These are phyloP conservation scores for Catocala sponsa DNA, from an alignment of 2,888 invertebrate genomes.

Conservation along the genomic window DNA sequence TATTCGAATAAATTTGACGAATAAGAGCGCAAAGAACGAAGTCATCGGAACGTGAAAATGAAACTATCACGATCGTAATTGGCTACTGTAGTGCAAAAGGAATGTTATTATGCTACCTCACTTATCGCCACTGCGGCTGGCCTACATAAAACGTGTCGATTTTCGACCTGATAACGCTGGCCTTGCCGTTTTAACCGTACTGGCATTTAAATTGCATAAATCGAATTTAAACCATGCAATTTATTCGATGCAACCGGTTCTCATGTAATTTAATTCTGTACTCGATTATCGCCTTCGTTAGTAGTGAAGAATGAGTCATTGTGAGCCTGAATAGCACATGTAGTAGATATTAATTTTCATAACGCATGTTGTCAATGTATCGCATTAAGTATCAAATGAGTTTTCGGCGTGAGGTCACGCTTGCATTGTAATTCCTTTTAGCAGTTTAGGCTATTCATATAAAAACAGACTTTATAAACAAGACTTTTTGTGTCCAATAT, in stretches of 20 bases:
- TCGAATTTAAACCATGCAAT: constrained; percentile 74
- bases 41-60: constrained; percentile 81
- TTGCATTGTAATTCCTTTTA: constrained; percentile 21
- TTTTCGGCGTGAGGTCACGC: constrained; percentile 56
- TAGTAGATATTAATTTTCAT: constrained; percentile 62
- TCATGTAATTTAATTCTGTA: constrained; percentile 72
- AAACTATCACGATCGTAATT: constrained; percentile 82
- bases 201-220: constrained; percentile 81
- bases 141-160: constrained; percentile 83
- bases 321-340: constrained; percentile 55
- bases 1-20: constrained; percentile 72
- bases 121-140: constrained; percentile 72
- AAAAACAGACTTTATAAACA: no score
- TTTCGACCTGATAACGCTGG: constrained; percentile 79
- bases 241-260: constrained; percentile 76
- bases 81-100: constrained; percentile 78
- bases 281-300: constrained; percentile 64
- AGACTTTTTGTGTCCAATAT: no score
- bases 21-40: constrained; percentile 72
- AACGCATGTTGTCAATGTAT: constrained; percentile 49
- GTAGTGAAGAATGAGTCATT: constrained; percentile 68
- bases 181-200: constrained; percentile 78
- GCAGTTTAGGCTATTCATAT: no score
- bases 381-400: constrained; percentile 50
- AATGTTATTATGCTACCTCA: constrained; percentile 73